phyloP scores from a whole-genome alignment of 2,797 vertebrate species.

The Molossus molossus region DNA sequence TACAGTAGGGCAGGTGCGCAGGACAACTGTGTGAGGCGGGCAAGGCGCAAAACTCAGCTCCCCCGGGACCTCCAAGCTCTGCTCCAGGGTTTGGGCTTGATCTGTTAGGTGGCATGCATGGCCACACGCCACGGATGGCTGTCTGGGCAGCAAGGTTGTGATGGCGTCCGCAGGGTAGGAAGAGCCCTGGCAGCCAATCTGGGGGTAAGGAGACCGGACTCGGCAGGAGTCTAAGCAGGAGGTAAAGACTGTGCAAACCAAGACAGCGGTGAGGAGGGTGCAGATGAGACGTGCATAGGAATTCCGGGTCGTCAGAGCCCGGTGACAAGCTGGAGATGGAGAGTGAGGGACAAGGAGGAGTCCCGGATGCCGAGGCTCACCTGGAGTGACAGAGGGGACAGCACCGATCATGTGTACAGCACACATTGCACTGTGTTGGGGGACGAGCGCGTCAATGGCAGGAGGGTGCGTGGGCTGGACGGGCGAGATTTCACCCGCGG shows the following conservation, averaged over 20 bases:
- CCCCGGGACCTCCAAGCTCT: not conserved
- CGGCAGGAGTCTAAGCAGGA: not conserved
- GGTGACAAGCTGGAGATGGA: not conserved
- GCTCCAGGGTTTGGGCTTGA: not conserved
- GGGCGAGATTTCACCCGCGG: not conserved
- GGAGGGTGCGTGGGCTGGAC: not conserved
- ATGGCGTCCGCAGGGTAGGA: not conserved
- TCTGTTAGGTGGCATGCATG: not conserved
- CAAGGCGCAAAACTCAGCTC: too few species aligned
- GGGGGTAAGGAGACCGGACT: not conserved
- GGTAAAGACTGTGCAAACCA: not conserved
- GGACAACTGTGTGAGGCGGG: not conserved
- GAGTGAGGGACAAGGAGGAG: not conserved
- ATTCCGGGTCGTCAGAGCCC: not conserved
- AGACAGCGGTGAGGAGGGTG: not conserved
- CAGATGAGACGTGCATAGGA: not conserved
- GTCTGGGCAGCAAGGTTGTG: not conserved
- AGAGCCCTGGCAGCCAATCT: not conserved
- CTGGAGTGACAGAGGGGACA: not conserved
- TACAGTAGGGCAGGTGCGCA: not conserved
- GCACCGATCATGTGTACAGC: rapidly evolving
- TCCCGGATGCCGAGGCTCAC: rapidly evolving
- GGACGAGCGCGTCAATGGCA: not conserved
- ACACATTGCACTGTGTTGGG: rapidly evolving
- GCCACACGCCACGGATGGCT: not conserved